Percentiles rank a stretch among this genome's conserved stretches.
Evolutionary conservation across 2,113 vertebrate species (phyloP).

Genomic region (Lepisosteus osseus): DNA sequence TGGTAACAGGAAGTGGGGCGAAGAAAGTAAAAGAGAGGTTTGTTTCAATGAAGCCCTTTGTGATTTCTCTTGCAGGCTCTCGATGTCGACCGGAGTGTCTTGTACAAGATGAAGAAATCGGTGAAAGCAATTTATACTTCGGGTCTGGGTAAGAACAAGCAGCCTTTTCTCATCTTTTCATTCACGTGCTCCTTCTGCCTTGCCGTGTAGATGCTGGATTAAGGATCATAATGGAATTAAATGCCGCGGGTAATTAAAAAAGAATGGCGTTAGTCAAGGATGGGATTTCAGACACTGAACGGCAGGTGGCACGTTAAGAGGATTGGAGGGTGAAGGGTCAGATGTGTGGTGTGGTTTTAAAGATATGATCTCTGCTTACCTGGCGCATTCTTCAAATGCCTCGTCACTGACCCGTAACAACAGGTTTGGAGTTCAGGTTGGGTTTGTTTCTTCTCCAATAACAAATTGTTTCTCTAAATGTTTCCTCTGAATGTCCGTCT

Average conservation of each 20-base stretch:
- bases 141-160: constrained; percentile 83
- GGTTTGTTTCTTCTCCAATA: not conserved
- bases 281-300: not conserved
- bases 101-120: constrained; percentile 99
- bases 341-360: not conserved
- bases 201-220: not conserved
- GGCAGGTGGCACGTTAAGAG: not conserved
- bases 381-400: not conserved
- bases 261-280: not conserved
- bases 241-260: not conserved
- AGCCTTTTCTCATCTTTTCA: not conserved
- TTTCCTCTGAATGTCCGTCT: no score
- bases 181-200: not conserved
- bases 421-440: not conserved
- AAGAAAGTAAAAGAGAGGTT: not conserved
- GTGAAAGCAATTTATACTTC: constrained; percentile 96
- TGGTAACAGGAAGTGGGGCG: not conserved
- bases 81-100: constrained; percentile 93
- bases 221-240: not conserved
- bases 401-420: not conserved
- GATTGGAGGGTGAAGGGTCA: not conserved
- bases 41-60: not conserved
- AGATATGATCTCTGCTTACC: not conserved
- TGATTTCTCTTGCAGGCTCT: constrained; percentile 73
- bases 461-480: not conserved